Evolutionary conservation across 2,113 vertebrate species (phyloP), one percentile per base, ranked within the genome.

Genomic region (Phaethon lepturus): DNA sequence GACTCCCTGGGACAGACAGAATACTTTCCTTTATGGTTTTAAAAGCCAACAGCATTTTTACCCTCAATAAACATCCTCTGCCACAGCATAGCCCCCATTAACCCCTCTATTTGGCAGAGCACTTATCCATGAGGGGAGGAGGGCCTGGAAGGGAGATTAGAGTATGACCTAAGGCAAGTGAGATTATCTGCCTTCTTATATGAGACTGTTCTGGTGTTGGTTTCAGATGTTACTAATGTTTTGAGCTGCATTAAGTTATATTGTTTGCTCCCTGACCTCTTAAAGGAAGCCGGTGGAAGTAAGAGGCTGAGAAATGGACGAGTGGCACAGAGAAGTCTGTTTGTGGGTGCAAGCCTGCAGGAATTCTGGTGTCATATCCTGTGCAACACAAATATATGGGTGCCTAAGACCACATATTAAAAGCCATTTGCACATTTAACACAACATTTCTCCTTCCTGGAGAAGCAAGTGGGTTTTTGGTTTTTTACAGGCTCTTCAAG

Each of bases 31-130:
- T 94, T 60, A 80, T 29, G 35, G 23, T 81, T 97, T 75, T 88
- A 95, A 95, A 93, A 93, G 52, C 55, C 44, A 88, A 8, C 13
- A 71, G 47, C 56, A 71, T 88, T 94, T 90, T 81, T 91, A 26
- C 26, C 20, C 33, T 91, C 67, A 67, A 6, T 79, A 75, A 93
- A 93, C 53, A 74, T 86, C 50, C 40, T n/a, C 42, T 73, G 75
- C 50, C 75, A 77, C 68, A 77, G 50, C 38, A 83, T 0, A 86
- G 72, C 15, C 50, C 38, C 75, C 79, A 90, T 97, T 97, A 95
- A 92, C 79, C 82, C 31, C 72, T 80, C 88, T 72, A 17, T 56
- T 77, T 79, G 38, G 55, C 13, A 59, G 22, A 86, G 31, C 76
- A 91, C 26, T 88, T 90, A 84, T 18, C 67, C 0, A 0, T 58